Evolutionary conservation across 2,888 invertebrate species (phyloP).

Genomic region (Mellilla xanthometata): DNA sequence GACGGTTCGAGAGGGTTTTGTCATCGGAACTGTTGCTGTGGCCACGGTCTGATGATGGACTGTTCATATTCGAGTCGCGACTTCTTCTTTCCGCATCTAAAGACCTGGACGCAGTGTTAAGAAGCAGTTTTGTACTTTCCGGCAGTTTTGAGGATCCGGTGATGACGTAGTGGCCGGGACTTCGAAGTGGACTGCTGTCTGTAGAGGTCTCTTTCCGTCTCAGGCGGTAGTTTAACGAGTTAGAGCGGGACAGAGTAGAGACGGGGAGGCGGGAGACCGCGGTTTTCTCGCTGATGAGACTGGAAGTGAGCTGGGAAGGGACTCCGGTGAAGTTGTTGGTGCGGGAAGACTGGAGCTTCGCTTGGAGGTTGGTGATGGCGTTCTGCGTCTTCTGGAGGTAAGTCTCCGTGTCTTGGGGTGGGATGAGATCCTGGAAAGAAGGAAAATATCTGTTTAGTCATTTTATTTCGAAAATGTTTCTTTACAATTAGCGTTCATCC

Average conservation of each 20-base stretch:
- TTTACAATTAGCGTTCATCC: too few species aligned
- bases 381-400: slow-evolving; percentile 84
- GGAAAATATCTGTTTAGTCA: background rate
- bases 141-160: slow-evolving; percentile 69
- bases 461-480: too few species aligned
- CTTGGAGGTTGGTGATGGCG: slow-evolving; percentile 84
- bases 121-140: slow-evolving; percentile 55
- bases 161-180: slow-evolving; percentile 74
- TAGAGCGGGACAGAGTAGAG: slow-evolving; percentile 72
- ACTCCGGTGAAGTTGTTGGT: slow-evolving; percentile 55
- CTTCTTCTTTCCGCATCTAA: slow-evolving; percentile 49
- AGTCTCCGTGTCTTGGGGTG: slow-evolving; percentile 77
- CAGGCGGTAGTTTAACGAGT: slow-evolving; percentile 74
- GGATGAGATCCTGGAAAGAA: slow-evolving; percentile 78
- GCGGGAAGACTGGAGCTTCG: slow-evolving; percentile 73
- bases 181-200: slow-evolving; percentile 70
- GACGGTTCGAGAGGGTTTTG: slow-evolving; percentile 68
- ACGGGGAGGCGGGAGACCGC: slow-evolving; percentile 70
- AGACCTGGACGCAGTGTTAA: slow-evolving; percentile 66
- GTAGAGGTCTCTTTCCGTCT: slow-evolving; percentile 62
- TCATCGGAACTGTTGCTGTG: slow-evolving; percentile 74
- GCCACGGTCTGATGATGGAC: slow-evolving; percentile 63
- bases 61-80: slow-evolving; percentile 71
- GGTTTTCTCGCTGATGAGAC: slow-evolving; percentile 71
- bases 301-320: slow-evolving; percentile 66